Conservation (phyloP, 2,113 vertebrate species). For the Hyla sarda region DNA sequence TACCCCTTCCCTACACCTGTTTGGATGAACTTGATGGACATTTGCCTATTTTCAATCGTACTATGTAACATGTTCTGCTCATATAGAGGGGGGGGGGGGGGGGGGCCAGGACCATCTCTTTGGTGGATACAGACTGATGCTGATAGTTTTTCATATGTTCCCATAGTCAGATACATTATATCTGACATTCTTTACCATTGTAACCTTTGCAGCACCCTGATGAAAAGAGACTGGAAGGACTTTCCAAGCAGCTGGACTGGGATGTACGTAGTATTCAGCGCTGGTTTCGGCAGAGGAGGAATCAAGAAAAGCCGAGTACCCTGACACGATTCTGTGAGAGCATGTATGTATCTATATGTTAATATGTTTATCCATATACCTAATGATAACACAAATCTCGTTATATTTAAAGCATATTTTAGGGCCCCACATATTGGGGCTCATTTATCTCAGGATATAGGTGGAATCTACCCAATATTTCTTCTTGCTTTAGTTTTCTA, state of each 20-base stretch:
- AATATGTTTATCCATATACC: no score
- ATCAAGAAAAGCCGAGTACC: slow-evolving; percentile 97
- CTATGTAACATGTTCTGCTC: no score
- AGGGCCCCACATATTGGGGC: not conserved
- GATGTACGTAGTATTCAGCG: slow-evolving; percentile 95
- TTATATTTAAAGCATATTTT: no score
- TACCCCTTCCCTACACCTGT: no score
- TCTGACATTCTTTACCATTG: not conserved
- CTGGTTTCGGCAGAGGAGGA: slow-evolving; percentile 96
- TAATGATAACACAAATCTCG: no score
- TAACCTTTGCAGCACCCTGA: slow-evolving; percentile 87
- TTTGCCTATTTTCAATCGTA: no score
- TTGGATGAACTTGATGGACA: no score
- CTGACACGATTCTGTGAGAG: slow-evolving; percentile 95
- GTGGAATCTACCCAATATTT: not conserved
- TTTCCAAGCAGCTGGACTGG: slow-evolving; percentile 98
- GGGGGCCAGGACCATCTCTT: not conserved
- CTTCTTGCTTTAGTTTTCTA: not conserved
- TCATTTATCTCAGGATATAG: not conserved
- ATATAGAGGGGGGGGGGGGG: not conserved
- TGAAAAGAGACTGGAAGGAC: slow-evolving; percentile 93
- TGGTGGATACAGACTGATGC: not conserved
- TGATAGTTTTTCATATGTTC: slow-evolving; percentile 21
- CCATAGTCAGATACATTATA: not conserved
- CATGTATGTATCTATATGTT: slow-evolving; percentile 78